Conservation (phyloP, 2,113 vertebrate genomes). For the Blennius ocellaris region DNA sequence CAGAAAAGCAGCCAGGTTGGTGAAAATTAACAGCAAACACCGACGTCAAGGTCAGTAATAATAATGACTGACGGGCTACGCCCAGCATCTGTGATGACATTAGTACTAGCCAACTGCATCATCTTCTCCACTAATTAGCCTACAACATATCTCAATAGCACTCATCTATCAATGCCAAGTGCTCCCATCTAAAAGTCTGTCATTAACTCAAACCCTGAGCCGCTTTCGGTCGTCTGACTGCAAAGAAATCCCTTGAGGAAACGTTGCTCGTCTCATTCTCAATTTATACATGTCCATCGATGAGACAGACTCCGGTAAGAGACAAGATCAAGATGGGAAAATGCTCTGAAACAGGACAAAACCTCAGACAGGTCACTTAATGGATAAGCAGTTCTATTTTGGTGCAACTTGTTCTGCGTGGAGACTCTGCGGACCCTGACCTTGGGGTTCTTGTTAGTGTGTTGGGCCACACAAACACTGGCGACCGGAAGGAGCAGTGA, state of each 20-base stretch:
- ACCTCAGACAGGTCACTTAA: constrained; percentile 54
- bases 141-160: constrained; percentile 49
- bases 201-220: constrained; percentile 51
- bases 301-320: constrained; percentile 29
- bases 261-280: constrained; percentile 11
- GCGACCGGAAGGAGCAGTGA: constrained; percentile 8
- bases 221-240: neutral
- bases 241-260: constrained; percentile 23
- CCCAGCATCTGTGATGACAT: constrained; percentile 41
- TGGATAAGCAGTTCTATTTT: constrained; percentile 57
- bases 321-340: constrained; percentile 31
- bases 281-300: constrained; percentile 30
- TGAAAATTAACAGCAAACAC: constrained; percentile 16
- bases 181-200: constrained; percentile 40
- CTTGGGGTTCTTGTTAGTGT: constrained; percentile 28
- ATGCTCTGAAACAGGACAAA: constrained; percentile 35
- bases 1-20: neutral
- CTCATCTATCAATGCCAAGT: constrained; percentile 70
- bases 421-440: constrained; percentile 54
- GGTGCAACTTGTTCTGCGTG: constrained; percentile 25
- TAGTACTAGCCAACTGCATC: constrained; percentile 54
- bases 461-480: constrained; percentile 4
- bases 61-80: constrained; percentile 51
- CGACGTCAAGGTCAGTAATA: constrained; percentile 60
- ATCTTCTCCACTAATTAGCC: constrained; percentile 66